Percentiles rank a stretch among this genome's conserved stretches.
Evolutionary conservation across 2,888 invertebrate species (phyloP).

Genomic region (Epirrhoe tristata): DNA sequence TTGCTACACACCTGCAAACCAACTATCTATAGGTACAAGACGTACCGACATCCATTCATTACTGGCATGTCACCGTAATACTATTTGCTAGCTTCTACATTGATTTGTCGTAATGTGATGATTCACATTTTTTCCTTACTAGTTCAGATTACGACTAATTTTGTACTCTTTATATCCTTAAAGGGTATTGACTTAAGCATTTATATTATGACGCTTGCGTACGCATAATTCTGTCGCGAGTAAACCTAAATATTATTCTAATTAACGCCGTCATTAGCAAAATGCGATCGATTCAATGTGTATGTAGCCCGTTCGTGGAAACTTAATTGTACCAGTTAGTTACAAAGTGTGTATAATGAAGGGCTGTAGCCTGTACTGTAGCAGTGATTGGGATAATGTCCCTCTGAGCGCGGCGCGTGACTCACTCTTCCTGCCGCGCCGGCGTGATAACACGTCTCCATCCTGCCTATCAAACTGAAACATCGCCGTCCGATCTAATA

Average conservation of each 20-base stretch:
- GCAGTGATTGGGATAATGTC: constrained; percentile 74
- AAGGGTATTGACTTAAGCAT: constrained; percentile 39
- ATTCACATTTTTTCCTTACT: constrained; percentile 55
- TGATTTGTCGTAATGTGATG: constrained; percentile 51
- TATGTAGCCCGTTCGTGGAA: constrained; percentile 29
- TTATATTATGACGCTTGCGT: constrained; percentile 34
- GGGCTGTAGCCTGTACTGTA: no score
- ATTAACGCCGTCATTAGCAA: constrained; percentile 32
- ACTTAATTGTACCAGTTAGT: constrained; percentile 41
- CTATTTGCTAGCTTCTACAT: constrained; percentile 54
- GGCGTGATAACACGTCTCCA: constrained; percentile 77
- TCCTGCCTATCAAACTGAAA: constrained; percentile 80
- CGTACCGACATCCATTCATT: constrained; percentile 49
- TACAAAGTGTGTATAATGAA: constrained; percentile 56
- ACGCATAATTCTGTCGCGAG: constrained; percentile 29
- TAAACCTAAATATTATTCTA: constrained; percentile 31
- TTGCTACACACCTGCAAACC: constrained; percentile 69
- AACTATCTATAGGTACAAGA: constrained; percentile 50
- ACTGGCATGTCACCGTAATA: constrained; percentile 59
- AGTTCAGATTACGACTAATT: constrained; percentile 45
- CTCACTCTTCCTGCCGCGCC: constrained; percentile 79
- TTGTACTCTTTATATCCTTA: constrained; percentile 48
- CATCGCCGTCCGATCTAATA: constrained; percentile 65
- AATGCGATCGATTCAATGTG: constrained; percentile 26
- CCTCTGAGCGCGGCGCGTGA: constrained; percentile 61